Evolutionary conservation across 2,888 invertebrate genomes (phyloP), one percentile per base, ranked within the genome.

Genomic region (Caenorhabditis panamensis): DNA sequence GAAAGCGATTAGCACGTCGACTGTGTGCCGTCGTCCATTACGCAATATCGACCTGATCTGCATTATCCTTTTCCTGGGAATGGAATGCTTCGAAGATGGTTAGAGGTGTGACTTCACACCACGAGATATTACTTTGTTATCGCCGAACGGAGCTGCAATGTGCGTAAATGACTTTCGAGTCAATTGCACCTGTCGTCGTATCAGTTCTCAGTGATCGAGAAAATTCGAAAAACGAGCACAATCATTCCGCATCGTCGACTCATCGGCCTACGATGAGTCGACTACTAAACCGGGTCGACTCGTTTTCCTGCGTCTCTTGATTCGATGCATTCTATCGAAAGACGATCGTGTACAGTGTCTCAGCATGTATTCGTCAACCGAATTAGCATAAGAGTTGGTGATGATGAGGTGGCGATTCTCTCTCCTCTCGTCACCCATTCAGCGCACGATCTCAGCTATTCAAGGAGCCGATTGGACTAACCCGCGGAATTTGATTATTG

Each of bases 361-460:
- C 64, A 63, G 72, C 58, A 41, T 64, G 72, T 71, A 61, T 71
- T 37, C 68, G 49, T 59, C 56, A 58, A 37, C 31, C 63, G 72
- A 63, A 72, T 72, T 72, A 72, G 64, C 63, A 72, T 72, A 63
- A 63, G 72, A 63, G 62, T 72, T 69, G 37, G 54, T 47, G 72
- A 72, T 72, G 72, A 72, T 63, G 72, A 56, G 72, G 72, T 72
- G 72, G 58, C 58, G 62, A 22, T 26, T 28, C 11, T 20, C 13
- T 13, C 16, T 16, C 18, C 56, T 44, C 54, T 62, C 54, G 56
- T 63, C 54, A 26, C 63, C 44, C 63, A 31, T 36, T 18, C 51
- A 24, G 24, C 24, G 13, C n/a, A 28, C 54, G 54, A 54, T 16
- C 28, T 16, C 28, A n/a, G n/a, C 54, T n/a, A 54, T 54, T 54